These are phyloP conservation scores for Solenopsis fugax DNA, from an alignment of 1,140 invertebrate species.

Conservation along the genomic window DNA sequence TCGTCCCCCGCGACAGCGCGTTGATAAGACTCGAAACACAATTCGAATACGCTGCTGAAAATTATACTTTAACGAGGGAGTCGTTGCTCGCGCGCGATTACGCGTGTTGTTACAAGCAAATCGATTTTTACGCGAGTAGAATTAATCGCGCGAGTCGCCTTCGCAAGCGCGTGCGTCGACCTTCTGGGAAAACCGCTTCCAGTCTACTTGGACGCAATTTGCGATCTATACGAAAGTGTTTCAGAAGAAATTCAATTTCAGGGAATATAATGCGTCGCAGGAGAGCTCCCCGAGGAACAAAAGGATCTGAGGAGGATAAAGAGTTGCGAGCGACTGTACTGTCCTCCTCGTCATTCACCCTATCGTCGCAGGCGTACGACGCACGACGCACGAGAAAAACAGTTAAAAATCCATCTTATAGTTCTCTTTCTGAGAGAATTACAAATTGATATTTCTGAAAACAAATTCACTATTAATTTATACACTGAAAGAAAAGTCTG, in stretches of 20 bases:
- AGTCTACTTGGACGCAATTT: neutral
- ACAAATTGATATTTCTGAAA: conserved; percentile 7
- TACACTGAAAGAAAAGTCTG: too few species aligned
- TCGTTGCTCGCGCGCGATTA: conserved; percentile 28
- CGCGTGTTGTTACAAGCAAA: conserved; percentile 6
- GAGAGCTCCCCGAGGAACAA: neutral
- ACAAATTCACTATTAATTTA: conserved; percentile 20
- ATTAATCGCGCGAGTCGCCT: conserved; percentile 9
- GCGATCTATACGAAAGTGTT: conserved; percentile 10
- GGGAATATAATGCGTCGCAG: neutral
- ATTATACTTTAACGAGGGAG: conserved; percentile 60
- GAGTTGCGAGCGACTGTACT: neutral
- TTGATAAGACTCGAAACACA: conserved; percentile 40
- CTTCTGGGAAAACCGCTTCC: neutral
- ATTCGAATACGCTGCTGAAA: conserved; percentile 45
- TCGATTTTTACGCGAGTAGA: conserved; percentile 37
- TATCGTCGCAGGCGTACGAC: neutral
- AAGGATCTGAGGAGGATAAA: conserved; percentile 1
- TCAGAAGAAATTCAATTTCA: conserved; percentile 36
- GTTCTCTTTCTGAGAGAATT: neutral
- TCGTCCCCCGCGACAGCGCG: conserved; percentile 34
- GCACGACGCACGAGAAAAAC: neutral
- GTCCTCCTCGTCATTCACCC: neutral
- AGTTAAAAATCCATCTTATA: neutral
- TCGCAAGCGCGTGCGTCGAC: neutral